Evolutionary conservation across 1,140 invertebrate genomes (phyloP), one percentile per base, ranked within the genome.

Genomic region (Ptiloglossa arizonensis): DNA sequence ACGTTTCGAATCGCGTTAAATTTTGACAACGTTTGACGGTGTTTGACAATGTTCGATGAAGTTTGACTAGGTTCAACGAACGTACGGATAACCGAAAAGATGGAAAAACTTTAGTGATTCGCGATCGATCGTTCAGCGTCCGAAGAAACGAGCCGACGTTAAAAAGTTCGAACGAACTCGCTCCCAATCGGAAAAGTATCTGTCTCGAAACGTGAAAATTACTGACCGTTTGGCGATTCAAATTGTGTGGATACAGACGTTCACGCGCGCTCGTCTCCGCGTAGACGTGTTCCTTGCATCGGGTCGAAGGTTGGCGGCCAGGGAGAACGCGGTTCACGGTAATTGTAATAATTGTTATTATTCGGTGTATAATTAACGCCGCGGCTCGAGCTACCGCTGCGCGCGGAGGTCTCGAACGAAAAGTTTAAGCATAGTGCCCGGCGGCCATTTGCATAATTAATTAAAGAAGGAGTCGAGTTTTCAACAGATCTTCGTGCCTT

Each of bases 281-380:
- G 66, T 59, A 60, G 56, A 57, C 60, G 41, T 83, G 76, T 72
- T 76, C 71, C 81, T 83, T 68, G 69, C 67, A 57, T 50, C 64
- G 32, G 50, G 71, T 72, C 69, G 74, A 59, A 48, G 79, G 76
- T 64, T 83, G 66, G 81, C 77, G 75, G 81, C 80, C 81, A 83
- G 81, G 75, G 48, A 81, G 72, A 27, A n/a, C n/a, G 54, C 59
- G 78, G 72, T 63, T 77, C 83, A 79, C 82, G 82, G 86, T 89
- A 89, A 89, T 89, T 89, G 85, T 88, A 89, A 89, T 89, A 89
- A 89, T 89, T 89, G 88, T 89, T 89, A 89, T 89, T 89, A 89
- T 89, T 89, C 87, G 87, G 88, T 89, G 87, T 89, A 89, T 89
- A 89, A 89, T 89, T 89, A 89, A 89, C 88, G 88, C 86, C 83